Evolutionary conservation across 2,113 vertebrate species (phyloP).

Genomic region (Carollia perspicillata): DNA sequence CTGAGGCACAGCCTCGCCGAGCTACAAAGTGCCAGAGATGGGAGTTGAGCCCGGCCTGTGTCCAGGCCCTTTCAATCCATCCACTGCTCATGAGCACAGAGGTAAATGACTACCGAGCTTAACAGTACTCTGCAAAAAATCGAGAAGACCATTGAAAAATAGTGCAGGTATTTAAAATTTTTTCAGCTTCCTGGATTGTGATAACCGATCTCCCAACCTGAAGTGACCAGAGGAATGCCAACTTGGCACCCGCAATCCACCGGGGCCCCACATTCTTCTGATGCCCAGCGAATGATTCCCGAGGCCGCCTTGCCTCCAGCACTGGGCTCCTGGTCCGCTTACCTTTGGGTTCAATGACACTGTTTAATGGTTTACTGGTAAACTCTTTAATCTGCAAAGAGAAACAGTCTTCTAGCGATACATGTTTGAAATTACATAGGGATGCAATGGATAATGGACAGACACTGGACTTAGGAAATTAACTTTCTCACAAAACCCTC

Average conservation of each 20-base stretch:
- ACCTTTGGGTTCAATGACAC: constrained; percentile 82
- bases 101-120: neutral
- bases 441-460: neutral
- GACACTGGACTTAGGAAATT: neutral
- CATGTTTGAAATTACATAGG: neutral
- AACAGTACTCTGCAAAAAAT: neutral
- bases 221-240: neutral
- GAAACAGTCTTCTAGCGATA: constrained; percentile 26
- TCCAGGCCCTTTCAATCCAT: neutral
- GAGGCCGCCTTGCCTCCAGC: neutral
- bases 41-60: neutral
- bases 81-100: too few species aligned
- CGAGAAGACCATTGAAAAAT: neutral
- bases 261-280: neutral
- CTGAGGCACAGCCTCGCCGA: neutral
- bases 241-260: neutral
- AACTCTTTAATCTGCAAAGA: constrained; percentile 86
- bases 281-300: accelerated
- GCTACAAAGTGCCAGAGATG: neutral
- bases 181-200: neutral
- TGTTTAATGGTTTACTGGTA: constrained; percentile 76
- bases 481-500: neutral
- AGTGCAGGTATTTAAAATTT: neutral
- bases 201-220: neutral
- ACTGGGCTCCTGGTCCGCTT: neutral